Evolutionary conservation across 2,797 vertebrate genomes (phyloP).

Genomic region (Rhodeus uyekii): DNA sequence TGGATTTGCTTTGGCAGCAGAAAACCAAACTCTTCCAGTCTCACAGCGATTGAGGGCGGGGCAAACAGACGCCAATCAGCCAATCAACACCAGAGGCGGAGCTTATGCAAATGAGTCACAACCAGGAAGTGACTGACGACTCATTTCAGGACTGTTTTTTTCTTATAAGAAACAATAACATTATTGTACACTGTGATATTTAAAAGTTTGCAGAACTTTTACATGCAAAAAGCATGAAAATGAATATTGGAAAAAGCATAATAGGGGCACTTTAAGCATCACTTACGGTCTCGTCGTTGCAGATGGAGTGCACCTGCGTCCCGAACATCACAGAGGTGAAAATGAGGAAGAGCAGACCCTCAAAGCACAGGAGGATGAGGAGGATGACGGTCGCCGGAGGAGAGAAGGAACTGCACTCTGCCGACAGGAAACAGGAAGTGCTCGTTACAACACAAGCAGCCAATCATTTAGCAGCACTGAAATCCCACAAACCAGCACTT

Average conservation of each 20-base stretch:
- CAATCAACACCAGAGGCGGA: not conserved
- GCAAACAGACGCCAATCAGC: not conserved
- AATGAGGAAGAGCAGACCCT: constrained; percentile 94
- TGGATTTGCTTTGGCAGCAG: not conserved
- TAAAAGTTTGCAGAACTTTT: not conserved
- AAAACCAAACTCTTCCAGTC: not conserved
- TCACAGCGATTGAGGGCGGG: not conserved
- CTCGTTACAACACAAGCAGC: not conserved
- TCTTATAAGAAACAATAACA: not conserved
- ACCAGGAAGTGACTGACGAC: not conserved
- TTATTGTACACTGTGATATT: not conserved
- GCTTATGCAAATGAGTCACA: not conserved
- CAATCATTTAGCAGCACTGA: not conserved
- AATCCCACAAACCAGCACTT: constrained; percentile 72
- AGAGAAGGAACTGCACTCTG: constrained; percentile 97
- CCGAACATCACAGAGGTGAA: constrained; percentile 99
- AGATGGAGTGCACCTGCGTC: constrained; percentile 98
- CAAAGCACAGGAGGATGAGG: constrained; percentile 95
- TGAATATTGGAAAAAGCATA: too few relatives aligned
- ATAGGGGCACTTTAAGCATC: not conserved
- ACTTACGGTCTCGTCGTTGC: constrained; percentile 94
- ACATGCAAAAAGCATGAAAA: not conserved
- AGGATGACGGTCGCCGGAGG: constrained; percentile 94
- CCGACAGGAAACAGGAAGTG: constrained; percentile 30
- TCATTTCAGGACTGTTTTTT: not conserved